phyloP scores from a whole-genome alignment of 2,113 vertebrate species.

The Prochilodus magdalenae region DNA sequence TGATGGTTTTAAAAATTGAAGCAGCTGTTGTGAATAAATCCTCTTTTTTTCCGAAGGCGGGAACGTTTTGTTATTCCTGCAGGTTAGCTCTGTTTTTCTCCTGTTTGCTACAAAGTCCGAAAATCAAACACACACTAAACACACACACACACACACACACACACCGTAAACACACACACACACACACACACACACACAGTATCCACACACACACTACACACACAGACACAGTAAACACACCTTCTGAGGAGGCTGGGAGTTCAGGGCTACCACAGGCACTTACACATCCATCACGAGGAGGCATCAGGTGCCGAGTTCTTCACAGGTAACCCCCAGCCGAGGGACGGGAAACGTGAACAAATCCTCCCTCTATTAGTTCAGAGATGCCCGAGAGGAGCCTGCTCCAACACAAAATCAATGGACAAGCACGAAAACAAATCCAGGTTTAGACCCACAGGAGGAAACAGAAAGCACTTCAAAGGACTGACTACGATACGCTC shows the following conservation, averaged over 20 bases:
- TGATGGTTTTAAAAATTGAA: too few species aligned
- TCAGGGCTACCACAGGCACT: neutral
- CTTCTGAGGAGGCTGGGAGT: neutral
- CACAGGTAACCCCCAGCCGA: conserved; percentile 21
- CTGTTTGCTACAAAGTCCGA: neutral
- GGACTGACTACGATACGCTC: neutral
- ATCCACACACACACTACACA: neutral
- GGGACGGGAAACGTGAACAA: conserved; percentile 47
- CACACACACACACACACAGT: conserved; percentile 5
- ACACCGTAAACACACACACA: neutral
- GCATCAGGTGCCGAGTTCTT: conserved; percentile 39
- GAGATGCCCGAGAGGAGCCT: conserved; percentile 35
- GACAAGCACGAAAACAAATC: conserved; percentile 10
- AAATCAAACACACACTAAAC: conserved; percentile 21
- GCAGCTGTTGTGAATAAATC: too few species aligned
- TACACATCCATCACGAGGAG: neutral
- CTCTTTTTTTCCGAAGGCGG: too few species aligned
- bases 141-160: too few species aligned
- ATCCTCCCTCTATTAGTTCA: conserved; percentile 45
- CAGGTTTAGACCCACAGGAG: conserved; percentile 38
- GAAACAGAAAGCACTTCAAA: conserved; percentile 24
- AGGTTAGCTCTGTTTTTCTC: too few species aligned
- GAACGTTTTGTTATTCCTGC: too few species aligned
- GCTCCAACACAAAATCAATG: conserved; percentile 45
- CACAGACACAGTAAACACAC: conserved; percentile 2